Percentiles rank a stretch among this genome's conserved stretches.
These are phyloP conservation scores for Lochmaea capreae DNA, from an alignment of 2,888 invertebrate species.

Conservation along the genomic window DNA sequence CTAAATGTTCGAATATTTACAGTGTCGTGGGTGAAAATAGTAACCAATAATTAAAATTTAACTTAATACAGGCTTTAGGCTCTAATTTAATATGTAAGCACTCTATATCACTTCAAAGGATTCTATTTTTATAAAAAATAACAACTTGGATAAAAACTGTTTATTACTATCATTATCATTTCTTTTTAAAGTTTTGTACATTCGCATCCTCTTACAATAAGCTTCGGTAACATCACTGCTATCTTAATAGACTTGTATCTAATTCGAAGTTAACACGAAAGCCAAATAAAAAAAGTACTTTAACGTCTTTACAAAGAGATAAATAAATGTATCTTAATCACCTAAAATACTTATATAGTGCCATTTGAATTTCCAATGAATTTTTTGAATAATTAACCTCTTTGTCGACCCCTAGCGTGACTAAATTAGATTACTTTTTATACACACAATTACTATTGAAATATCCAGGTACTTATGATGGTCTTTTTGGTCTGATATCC, in stretches of 20 bases:
- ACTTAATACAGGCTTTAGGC: too few species aligned
- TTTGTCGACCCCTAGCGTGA: conserved; percentile 31
- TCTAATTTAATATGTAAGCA: too few species aligned
- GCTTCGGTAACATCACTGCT: background rate
- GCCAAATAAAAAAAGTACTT: background rate
- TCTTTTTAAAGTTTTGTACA: too few species aligned
- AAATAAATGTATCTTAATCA: conserved; percentile 37
- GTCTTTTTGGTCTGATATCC: too few species aligned
- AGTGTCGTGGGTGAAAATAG: background rate
- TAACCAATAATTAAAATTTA: too few species aligned
- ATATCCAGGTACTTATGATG: too few species aligned
- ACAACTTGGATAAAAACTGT: too few species aligned
- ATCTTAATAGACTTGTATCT: conserved; percentile 3
- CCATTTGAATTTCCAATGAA: conserved; percentile 33
- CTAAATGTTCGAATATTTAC: background rate
- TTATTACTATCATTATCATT: too few species aligned
- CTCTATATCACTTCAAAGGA: too few species aligned
- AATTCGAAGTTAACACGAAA: conserved; percentile 2
- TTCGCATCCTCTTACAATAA: background rate
- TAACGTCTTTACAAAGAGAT: conserved; percentile 15
- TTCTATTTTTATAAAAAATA: too few species aligned
- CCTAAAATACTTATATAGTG: conserved; percentile 28
- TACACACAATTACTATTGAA: background rate
- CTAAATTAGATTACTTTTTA: conserved; percentile 26
- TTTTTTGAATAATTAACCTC: conserved; percentile 31